phyloP scores from a whole-genome alignment of 2,888 invertebrate species.

The Lagria hirta region DNA sequence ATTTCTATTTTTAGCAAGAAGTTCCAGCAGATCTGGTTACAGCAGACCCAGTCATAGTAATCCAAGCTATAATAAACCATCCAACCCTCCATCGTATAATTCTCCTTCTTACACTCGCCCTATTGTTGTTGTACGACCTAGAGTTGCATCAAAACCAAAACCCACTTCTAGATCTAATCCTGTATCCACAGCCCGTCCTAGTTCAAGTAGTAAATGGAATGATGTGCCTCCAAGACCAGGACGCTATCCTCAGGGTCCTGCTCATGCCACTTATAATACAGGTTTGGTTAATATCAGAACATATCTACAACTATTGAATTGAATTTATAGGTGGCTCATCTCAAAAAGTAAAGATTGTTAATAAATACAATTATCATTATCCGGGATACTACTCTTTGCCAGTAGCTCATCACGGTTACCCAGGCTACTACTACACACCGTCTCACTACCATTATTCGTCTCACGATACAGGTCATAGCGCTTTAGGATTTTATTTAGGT shows the following conservation, averaged over 20 bases:
- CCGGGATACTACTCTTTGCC: slow-evolving; percentile 25
- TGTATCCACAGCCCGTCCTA: slow-evolving; percentile 4
- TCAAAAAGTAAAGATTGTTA: slow-evolving; percentile 31
- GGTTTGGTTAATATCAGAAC: slow-evolving; percentile 4
- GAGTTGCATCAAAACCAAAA: too few relatives aligned
- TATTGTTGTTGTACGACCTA: too few relatives aligned
- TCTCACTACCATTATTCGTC: slow-evolving; percentile 36
- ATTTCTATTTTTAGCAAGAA: too few relatives aligned
- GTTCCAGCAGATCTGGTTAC: too few relatives aligned
- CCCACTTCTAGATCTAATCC: too few relatives aligned
- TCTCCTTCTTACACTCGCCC: too few relatives aligned
- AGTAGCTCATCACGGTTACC: slow-evolving; percentile 4
- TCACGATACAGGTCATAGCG: slow-evolving; percentile 40
- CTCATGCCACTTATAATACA: not conserved
- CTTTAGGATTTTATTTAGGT: slow-evolving; percentile 44
- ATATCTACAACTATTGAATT: not conserved
- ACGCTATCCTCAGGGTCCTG: slow-evolving; percentile 5
- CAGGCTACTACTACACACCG: slow-evolving; percentile 20
- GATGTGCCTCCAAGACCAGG: slow-evolving; percentile 12
- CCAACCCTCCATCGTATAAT: too few relatives aligned
- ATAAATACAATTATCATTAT: slow-evolving; percentile 38
- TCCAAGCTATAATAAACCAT: too few relatives aligned
- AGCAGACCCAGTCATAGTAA: too few relatives aligned
- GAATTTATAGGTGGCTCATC: slow-evolving; percentile 9
- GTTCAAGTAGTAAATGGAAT: not conserved